Percentiles rank a stretch among this genome's conserved stretches.
phyloP scores from a whole-genome alignment of 2,888 invertebrate species.

The Limnephilus auricula region DNA sequence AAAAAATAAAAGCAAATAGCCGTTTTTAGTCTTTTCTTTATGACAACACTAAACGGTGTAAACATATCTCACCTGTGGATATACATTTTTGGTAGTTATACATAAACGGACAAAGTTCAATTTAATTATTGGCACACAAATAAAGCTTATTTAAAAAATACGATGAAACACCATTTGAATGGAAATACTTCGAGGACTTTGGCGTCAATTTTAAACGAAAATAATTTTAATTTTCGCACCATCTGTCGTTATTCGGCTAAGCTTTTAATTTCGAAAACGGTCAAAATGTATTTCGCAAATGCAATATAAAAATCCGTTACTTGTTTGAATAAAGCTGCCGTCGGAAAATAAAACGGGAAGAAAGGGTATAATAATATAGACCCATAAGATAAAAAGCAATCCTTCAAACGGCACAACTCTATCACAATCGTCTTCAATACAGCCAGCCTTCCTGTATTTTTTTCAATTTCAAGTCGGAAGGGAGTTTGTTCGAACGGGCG shows the following conservation, averaged over 20 bases:
- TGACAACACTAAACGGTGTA: too few relatives aligned
- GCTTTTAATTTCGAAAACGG: neutral
- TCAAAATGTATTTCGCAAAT: neutral
- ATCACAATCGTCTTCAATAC: slow-evolving; percentile 38
- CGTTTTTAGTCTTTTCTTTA: too few relatives aligned
- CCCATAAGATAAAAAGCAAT: slow-evolving; percentile 52
- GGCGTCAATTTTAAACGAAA: neutral
- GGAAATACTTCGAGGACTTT: neutral
- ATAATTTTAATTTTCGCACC: neutral
- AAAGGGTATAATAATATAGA: slow-evolving; percentile 18
- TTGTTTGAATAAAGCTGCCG: slow-evolving; percentile 16
- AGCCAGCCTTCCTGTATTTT: slow-evolving; percentile 22
- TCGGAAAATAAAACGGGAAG: slow-evolving; percentile 5
- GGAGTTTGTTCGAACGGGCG: slow-evolving; percentile 39
- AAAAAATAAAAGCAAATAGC: too few relatives aligned
- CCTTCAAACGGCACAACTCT: slow-evolving; percentile 48
- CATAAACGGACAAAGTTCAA: too few relatives aligned
- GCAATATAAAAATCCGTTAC: slow-evolving; percentile 14
- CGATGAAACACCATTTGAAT: neutral
- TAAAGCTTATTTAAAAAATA: neutral
- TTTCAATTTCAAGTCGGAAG: slow-evolving; percentile 54
- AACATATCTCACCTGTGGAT: too few relatives aligned
- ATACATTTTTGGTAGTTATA: too few relatives aligned
- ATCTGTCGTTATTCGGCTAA: neutral
- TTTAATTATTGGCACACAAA: neutral